Evolutionary conservation across 2,888 invertebrate species (phyloP), one percentile per base, ranked within the genome.

Genomic region (Lasius platythorax): DNA sequence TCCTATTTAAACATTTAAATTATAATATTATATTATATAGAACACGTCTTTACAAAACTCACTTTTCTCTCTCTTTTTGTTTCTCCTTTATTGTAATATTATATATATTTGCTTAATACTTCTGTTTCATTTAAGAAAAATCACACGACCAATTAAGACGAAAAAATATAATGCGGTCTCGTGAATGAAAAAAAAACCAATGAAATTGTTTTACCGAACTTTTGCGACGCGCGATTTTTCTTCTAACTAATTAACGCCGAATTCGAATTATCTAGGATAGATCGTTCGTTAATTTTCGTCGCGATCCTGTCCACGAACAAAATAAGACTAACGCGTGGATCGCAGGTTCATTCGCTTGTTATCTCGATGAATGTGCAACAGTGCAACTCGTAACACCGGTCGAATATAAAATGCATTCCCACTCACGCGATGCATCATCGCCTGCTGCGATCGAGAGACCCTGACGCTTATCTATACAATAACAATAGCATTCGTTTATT

Each of bases 101-200:
- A 91, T 92, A 91, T 91, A 91, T 88, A 79, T 91, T 87, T 91
- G 91, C 90, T 91, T 92, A 92, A 92, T 90, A 92, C 37, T 0
- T 37, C 89, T 90, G 84, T 91, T 89, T 89, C 89, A 93, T 92
- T 85, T 87, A 93, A 92, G 90, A 92, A 88, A 91, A 93, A 90
- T 90, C 3, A 37, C 84, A 91, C 91, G 90, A 87, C 82, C 89
- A 84, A 88, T 89, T 87, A 90, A 87, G 90, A 88, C 90, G 89
- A 91, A 90, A 89, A 89, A 53, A 50, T 63, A 82, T 88, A 90
- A 87, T 87, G 85, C 87, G 87, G 86, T 86, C 74, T 70, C 83
- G 68, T 74, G 75, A 78, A 86, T 73, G 72, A 53, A 72, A 81
- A 23, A 23, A 23, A 66, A 53, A 46, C 0, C 33, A 37, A 76